phyloP scores from a whole-genome alignment of 2,888 invertebrate genomes.

The Rhaphigaster nebulosa region DNA sequence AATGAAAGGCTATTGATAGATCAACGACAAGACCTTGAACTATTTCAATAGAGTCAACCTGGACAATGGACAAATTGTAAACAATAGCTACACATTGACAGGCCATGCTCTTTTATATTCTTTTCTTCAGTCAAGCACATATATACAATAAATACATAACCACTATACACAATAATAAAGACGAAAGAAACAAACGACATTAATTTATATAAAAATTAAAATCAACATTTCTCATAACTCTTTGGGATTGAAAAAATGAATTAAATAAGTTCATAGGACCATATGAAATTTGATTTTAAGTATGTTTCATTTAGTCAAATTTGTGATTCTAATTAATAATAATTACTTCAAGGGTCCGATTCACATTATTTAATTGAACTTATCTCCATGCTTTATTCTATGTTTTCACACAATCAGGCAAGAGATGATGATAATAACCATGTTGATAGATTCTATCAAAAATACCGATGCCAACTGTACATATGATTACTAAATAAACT shows the following conservation, averaged over 20 bases:
- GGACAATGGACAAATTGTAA: conserved; percentile 45
- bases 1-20: not conserved
- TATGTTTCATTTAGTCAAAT: not conserved
- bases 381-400: not conserved
- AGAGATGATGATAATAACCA: not conserved
- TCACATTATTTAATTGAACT: not conserved
- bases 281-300: not conserved
- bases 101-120: conserved; percentile 36
- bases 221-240: conserved; percentile 1
- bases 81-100: conserved; percentile 37
- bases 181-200: conserved; percentile 23
- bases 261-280: not conserved
- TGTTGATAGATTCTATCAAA: not conserved
- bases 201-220: conserved; percentile 16
- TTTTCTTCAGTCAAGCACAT: conserved; percentile 26
- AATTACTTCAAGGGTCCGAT: not conserved
- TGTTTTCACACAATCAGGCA: not conserved
- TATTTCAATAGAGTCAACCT: conserved; percentile 6
- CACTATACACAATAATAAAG: not conserved
- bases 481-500: not conserved
- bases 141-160: conserved; percentile 43
- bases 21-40: conserved; percentile 42
- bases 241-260: not conserved
- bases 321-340: not conserved
- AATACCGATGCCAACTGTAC: not conserved